phyloP scores from a whole-genome alignment of 2,113 vertebrate species.

The Corydoras sp. region DNA sequence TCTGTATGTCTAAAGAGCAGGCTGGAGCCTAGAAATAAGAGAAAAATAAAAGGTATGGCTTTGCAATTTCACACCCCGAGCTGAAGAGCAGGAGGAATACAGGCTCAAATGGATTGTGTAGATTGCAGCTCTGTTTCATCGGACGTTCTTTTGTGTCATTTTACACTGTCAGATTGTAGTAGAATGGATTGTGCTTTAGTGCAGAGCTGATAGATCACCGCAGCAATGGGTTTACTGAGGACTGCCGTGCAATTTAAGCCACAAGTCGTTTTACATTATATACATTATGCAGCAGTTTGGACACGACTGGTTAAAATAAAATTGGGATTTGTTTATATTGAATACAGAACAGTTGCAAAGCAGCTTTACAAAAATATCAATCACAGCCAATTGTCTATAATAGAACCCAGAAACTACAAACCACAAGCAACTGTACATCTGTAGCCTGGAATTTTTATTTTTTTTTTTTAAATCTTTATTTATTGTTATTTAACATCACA shows the following conservation, averaged over 20 bases:
- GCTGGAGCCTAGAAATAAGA: constrained; percentile 51
- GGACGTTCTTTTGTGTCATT: constrained; percentile 68
- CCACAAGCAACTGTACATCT: too few relatives aligned
- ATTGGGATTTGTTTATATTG: not conserved
- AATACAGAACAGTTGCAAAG: not conserved
- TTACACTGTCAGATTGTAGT: constrained; percentile 61
- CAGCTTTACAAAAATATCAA: not conserved
- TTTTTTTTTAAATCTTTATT: too few relatives aligned
- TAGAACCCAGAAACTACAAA: too few relatives aligned
- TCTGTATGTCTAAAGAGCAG: constrained; percentile 51
- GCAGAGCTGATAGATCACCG: constrained; percentile 59
- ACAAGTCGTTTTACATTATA: not conserved
- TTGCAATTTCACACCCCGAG: constrained; percentile 82
- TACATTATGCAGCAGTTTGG: too few relatives aligned
- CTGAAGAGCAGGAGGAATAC: constrained; percentile 71
- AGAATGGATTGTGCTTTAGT: constrained; percentile 60
- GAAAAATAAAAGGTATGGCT: constrained; percentile 65
- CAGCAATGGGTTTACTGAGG: not conserved
- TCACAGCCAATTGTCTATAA: too few relatives aligned
- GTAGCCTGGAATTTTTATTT: too few relatives aligned
- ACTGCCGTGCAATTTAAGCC: not conserved
- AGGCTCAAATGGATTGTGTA: constrained; percentile 79
- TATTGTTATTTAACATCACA: too few relatives aligned
- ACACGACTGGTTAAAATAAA: too few relatives aligned
- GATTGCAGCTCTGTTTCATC: constrained; percentile 81